Evolutionary conservation across 2,113 vertebrate species (phyloP), one percentile per base, ranked within the genome.

Genomic region (Euleptes europaea): DNA sequence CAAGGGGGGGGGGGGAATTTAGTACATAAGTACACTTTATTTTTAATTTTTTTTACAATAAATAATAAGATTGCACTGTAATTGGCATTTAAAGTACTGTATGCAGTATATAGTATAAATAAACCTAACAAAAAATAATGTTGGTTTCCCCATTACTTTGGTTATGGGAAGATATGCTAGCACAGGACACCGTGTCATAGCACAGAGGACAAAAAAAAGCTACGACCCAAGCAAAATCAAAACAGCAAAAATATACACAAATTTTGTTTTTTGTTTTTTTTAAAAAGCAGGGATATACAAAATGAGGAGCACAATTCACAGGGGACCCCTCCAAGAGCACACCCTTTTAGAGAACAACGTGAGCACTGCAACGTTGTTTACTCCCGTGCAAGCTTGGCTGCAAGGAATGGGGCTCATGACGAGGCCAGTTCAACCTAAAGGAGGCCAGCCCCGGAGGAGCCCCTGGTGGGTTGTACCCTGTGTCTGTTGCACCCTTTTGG

Each of bases 1-100:
- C 93, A 88, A 96, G 96, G 92, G 44, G 69, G 77, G 92, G 44
- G 69, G 74, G 92, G 93, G 96, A 97, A 98, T 80, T 98, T 98
- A 98, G 98, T 99, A 98, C 97, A 98, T 98, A 98, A 98, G 98
- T 98, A 99, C 97, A 98, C 96, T 97, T 97, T 96, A 88, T 92
- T 95, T 97, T 97, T 96, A 96, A 93, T 95, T 97, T 96, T 96
- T 97, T 98, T 97, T 97, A 99, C 97, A 99, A 99, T 99, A 99
- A 99, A 99, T 99, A 99, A 99, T 84, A 97, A 98, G 97, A 99
- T 99, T 99, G 99, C 99, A 99, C 98, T 99, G 98, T 99, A 98
- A 98, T 98, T 99, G 97, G 98, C 97, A 98, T 99, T 98, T 99
- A 99, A 99, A 99, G 99, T 98, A 99, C 98, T 98, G 98, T 97